phyloP scores from a whole-genome alignment of 1,140 invertebrate genomes.

The Heliconius nattereri region DNA sequence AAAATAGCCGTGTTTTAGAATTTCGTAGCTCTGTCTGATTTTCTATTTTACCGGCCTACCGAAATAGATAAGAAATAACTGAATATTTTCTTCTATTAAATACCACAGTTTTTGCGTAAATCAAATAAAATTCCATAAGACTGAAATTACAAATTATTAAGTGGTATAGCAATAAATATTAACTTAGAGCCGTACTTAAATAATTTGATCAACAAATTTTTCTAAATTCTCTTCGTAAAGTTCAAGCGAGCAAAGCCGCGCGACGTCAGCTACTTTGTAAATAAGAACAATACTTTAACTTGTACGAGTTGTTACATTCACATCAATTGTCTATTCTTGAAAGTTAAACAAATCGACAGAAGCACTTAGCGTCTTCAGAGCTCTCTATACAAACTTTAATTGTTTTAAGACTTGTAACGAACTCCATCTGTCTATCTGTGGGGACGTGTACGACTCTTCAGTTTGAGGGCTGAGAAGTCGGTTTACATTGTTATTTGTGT shows the following conservation, averaged over 20 bases:
- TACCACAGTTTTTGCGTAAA: too few relatives aligned
- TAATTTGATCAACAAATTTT: not conserved
- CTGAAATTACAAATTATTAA: too few relatives aligned
- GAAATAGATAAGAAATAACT: too few relatives aligned
- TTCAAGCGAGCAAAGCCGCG: too few relatives aligned
- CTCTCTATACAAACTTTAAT: conserved; percentile 65
- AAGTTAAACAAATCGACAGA: conserved; percentile 72
- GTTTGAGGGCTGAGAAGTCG: conserved; percentile 1
- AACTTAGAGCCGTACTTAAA: too few relatives aligned
- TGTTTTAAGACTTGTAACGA: conserved; percentile 55
- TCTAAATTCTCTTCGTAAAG: not conserved
- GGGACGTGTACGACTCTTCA: conserved; percentile 10
- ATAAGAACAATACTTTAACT: conserved; percentile 6
- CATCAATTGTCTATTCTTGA: conserved; percentile 47
- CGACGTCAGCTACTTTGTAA: too few relatives aligned
- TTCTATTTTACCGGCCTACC: too few relatives aligned
- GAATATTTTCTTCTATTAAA: too few relatives aligned
- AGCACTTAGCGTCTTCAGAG: conserved; percentile 55
- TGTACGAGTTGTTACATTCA: conserved; percentile 27
- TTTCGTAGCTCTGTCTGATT: too few relatives aligned
- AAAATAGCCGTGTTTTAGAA: too few relatives aligned
- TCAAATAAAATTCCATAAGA: too few relatives aligned
- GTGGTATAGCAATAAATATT: too few relatives aligned
- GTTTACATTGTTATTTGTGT: not conserved
- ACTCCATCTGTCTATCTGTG: conserved; percentile 25